Evolutionary conservation across 2,888 invertebrate genomes (phyloP), one percentile per base, ranked within the genome.

Genomic region (Eulithis prunata): DNA sequence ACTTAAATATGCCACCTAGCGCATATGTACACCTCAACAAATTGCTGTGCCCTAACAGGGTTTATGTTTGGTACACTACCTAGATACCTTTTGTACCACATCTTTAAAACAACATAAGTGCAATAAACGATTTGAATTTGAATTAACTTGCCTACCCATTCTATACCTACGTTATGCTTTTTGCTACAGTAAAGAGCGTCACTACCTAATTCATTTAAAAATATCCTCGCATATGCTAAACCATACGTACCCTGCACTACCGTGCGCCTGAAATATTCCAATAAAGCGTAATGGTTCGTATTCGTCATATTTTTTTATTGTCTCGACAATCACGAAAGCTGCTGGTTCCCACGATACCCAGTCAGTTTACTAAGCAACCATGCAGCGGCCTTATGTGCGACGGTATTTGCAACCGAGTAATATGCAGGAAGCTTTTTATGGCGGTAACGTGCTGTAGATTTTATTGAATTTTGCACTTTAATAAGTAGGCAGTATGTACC

Each of bases 231-330:
- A 2, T 45, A 21, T 3, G 45, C 38, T 4, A 57, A 58, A 65
- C 7, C 11, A 54, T 60, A 64, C 57, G 49, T 67, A 76, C 74
- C 80, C 79, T 79, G 69, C 69, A 69, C 76, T 81, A 87, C 85
- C 88, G 90, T 86, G 89, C 88, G 85, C 84, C 81, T 80, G 80
- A 81, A 86, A 87, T 87, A 83, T 84, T 81, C 84, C 83, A 82
- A 85, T 88, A 87, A 83, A 85, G 71, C 81, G 86, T 89, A 89
- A 87, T 87, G 78, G 83, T 80, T 61, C 75, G 79, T 78, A 86
- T 88, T 87, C 79, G 82, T 88, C 84, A 89, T 88, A 87, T 90
- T 91, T 90, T 86, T 92, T 91, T 90, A 90, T 86, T 84, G 86
- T 85, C 76, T 72, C 75, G 70, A 76, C 81, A 75, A 85, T 85